phyloP scores from a whole-genome alignment of 2,113 vertebrate species.

The Dunckerocampus dactyliophorus region DNA sequence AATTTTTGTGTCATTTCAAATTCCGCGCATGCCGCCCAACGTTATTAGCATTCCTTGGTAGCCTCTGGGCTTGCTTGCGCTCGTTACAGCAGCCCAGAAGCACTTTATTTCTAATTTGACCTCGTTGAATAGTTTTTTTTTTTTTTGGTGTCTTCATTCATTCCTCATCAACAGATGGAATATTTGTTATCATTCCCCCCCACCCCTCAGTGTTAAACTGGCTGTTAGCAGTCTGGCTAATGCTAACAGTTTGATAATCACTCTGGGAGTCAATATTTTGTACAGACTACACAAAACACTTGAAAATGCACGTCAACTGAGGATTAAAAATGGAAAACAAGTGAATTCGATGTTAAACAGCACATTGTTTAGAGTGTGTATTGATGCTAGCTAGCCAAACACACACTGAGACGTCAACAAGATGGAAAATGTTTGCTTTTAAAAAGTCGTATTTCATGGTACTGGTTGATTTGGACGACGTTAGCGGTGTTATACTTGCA shows the following conservation, averaged over 20 bases:
- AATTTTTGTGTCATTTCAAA: conserved; percentile 4
- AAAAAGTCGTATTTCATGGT: too few relatives aligned
- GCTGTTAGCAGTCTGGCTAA: neutral
- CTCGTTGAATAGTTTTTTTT: neutral
- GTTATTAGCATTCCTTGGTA: neutral
- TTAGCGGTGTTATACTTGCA: too few relatives aligned
- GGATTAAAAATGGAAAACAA: too few relatives aligned
- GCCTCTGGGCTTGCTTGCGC: neutral
- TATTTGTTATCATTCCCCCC: neutral
- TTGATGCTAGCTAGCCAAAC: too few relatives aligned
- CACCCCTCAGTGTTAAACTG: neutral
- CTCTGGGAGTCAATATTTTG: too few relatives aligned
- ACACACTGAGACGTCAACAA: too few relatives aligned
- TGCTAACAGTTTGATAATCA: neutral
- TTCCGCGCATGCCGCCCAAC: neutral
- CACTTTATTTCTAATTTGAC: neutral
- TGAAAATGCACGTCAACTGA: neutral
- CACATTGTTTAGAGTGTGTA: too few relatives aligned
- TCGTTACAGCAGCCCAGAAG: neutral
- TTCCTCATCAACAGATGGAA: neutral
- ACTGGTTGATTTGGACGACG: too few relatives aligned
- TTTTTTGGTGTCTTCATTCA: neutral
- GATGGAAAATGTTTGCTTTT: too few relatives aligned
- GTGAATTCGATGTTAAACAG: too few relatives aligned
- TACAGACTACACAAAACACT: neutral